Evolutionary conservation across 2,888 invertebrate species (phyloP), one percentile per base, ranked within the genome.

Genomic region (Margaritifera margaritifera): DNA sequence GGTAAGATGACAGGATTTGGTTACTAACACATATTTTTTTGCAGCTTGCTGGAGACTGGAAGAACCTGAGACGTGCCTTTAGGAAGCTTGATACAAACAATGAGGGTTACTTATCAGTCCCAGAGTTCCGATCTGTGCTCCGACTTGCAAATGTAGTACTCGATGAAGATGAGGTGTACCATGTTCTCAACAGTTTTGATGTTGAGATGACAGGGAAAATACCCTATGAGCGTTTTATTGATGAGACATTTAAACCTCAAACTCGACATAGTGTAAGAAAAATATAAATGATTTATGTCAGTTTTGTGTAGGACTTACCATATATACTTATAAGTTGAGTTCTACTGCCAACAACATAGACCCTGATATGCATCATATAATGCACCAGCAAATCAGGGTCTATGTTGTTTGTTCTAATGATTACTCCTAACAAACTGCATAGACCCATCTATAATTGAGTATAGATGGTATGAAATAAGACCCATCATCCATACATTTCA

Each of bases 41-140:
- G 20, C 79, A 89, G 89, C 72, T 89, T 60, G 80, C 87, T 4
- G 86, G 86, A 22, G 88, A 89, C 69, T 89, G 89, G 89, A 89
- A 88, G 78, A 86, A 86, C 62, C 78, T 89, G 20, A 80, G 87
- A 24, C 80, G 88, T 27, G 87, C 88, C 0, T 89, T 89, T 82
- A 81, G 82, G 69, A 89, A 88, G 72, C 62, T 88, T 60, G 89
- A 89, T 74, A 78, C 72, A 22, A 77, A 62, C 31, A 87, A 87
- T 66, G 75, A 77, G 25, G 89, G 89, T 4, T 84, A 82, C 60
- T 75, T 89, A 24, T 82, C 86, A 11, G 79, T 89, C 6, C 84
- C 87, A 6, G 88, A 89, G 65, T 89, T 89, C 82, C 82, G 88
- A 8, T 86, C 88, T 4, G 88, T 89, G 8, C 82, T 89, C n/a